phyloP scores from a whole-genome alignment of 2,113 vertebrate genomes.

The Otis tarda region DNA sequence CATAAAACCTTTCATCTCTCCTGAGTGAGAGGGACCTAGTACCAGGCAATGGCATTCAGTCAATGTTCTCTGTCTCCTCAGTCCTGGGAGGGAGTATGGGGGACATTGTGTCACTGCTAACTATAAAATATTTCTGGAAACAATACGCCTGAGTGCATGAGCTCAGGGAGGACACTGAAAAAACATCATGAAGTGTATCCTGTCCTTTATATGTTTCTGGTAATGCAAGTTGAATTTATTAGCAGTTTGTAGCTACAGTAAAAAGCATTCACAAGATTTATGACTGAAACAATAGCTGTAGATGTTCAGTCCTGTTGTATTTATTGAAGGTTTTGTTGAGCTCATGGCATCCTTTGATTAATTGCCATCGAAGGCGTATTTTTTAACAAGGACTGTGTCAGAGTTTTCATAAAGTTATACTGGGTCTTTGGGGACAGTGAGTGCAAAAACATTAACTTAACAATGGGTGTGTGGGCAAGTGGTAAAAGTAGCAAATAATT shows the following conservation, averaged over 20 bases:
- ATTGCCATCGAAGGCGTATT: slow-evolving; percentile 56
- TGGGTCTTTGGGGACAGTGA: slow-evolving; percentile 51
- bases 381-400: slow-evolving; percentile 67
- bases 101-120: background rate
- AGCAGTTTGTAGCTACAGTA: slow-evolving; percentile 57
- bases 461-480: slow-evolving; percentile 53
- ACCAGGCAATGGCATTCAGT: background rate
- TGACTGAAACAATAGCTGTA: slow-evolving; percentile 44
- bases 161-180: slow-evolving; percentile 25
- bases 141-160: background rate
- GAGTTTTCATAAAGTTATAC: slow-evolving; percentile 56
- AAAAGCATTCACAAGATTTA: slow-evolving; percentile 70
- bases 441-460: slow-evolving; percentile 66
- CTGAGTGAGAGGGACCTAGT: background rate
- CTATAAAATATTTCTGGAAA: slow-evolving; percentile 37
- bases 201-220: slow-evolving; percentile 27
- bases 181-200: slow-evolving; percentile 20
- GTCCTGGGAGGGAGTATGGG: background rate
- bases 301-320: slow-evolving; percentile 38
- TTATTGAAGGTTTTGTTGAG: slow-evolving; percentile 70
- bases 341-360: slow-evolving; percentile 74
- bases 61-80: background rate
- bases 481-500: slow-evolving; percentile 59
- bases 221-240: slow-evolving; percentile 62
- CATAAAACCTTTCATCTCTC: background rate